phyloP scores from a whole-genome alignment of 2,888 invertebrate genomes.

The Athripsodes cinereus region DNA sequence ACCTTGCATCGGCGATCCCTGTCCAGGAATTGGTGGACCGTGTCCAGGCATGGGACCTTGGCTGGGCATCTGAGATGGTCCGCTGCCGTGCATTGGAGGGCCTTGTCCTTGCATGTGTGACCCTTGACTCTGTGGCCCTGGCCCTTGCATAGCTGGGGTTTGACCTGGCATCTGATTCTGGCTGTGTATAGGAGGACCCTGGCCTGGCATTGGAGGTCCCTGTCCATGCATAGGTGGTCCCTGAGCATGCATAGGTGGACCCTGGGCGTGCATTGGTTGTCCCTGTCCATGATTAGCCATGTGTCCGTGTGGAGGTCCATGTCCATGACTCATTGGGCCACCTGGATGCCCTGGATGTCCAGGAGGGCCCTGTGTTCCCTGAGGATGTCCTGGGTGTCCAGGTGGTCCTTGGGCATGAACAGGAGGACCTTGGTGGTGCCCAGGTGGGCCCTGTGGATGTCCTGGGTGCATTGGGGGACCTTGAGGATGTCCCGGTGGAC shows the following conservation, averaged over 20 bases:
- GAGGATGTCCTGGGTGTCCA: conserved; percentile 32
- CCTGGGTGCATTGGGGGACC: conserved; percentile 29
- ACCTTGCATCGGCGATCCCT: conserved; percentile 18
- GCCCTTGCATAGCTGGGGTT: conserved; percentile 27
- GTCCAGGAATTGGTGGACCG: conserved; percentile 34
- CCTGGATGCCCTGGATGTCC: conserved; percentile 18
- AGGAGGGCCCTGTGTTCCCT: conserved; percentile 18
- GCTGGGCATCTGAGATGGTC: conserved; percentile 13
- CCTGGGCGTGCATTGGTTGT: conserved; percentile 36
- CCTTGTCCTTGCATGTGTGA: conserved; percentile 34
- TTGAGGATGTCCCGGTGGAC: conserved; percentile 30
- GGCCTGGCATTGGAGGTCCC: conserved; percentile 33
- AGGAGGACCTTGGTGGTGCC: conserved; percentile 15
- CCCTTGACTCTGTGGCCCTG: conserved; percentile 20
- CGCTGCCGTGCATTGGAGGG: conserved; percentile 29
- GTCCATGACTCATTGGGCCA: conserved; percentile 16
- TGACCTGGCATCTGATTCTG: conserved; percentile 19
- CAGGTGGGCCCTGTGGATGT: conserved; percentile 17
- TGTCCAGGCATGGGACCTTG: conserved; percentile 32
- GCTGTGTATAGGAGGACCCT: conserved; percentile 30
- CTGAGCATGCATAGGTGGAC: conserved; percentile 31
- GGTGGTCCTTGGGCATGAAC: conserved; percentile 32
- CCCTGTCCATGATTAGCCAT: conserved; percentile 30
- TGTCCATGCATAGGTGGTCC: conserved; percentile 21
- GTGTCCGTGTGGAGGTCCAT: conserved; percentile 28